Evolutionary conservation across 2,888 invertebrate genomes (phyloP), one percentile per base, ranked within the genome.

Genomic region (Stratiomys singularior): DNA sequence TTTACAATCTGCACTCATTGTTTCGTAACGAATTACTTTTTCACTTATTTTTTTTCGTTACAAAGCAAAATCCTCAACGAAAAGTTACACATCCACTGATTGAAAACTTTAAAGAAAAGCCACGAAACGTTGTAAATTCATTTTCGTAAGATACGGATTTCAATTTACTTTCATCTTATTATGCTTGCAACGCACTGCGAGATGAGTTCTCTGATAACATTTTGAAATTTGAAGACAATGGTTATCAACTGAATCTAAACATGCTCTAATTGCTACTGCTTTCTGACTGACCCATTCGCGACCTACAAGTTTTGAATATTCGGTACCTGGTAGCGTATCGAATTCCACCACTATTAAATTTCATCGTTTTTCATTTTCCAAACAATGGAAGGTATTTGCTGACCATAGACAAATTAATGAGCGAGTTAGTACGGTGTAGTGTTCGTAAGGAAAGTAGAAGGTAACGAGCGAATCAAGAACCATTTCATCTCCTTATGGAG

Each of bases 191-290:
- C 23, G 23, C 60, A 60, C 25, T 60, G 23, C 3, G 60, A 60
- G 21, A 7, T 21, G 15, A 13, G 18, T 60, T 60, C 21, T 21
- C 21, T 60, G 30, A 64, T 30, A 64, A 27, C n/a, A 28, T 15
- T 5, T 30, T 23, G 27, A 27, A 25, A 60, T 18, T 15, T 64
- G 28, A 64, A 64, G 64, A 64, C 30, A 30, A 64, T 64, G 30
- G 30, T 30, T 64, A 64, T 64, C 64, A 28, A 64, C 23, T 30
- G 64, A 15, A 64, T 64, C 64, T 64, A n/a, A 64, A 64, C 28
- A 64, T 30, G 64, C 28, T 64, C 64, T 64, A 64, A 64, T 64
- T 64, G 64, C 64, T 64, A 64, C 30, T 64, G 60, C 15, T n/a
- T 52, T 13, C 52, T 9, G 52, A 9, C 52, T 52, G 58, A 60